Base-by-base conservation (phyloP, 2,113 vertebrate genomes). In the Sterna hirundo region DNA sequence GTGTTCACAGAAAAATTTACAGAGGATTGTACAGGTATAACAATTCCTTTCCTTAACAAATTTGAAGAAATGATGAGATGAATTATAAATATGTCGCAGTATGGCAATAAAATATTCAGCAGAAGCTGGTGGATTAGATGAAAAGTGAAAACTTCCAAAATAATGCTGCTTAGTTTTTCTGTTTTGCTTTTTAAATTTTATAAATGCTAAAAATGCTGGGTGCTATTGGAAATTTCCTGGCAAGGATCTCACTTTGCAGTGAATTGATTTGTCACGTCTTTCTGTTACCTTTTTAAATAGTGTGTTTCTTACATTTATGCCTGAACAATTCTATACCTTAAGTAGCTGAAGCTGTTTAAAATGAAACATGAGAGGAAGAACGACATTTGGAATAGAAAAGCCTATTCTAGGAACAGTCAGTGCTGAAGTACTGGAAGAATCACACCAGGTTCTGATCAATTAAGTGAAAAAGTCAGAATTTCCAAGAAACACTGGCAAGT, bases 41-140 rank as follows among this genome's bases (percentile, higher is more conserved):
- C 49, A 83, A 64, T 86, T 86, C 23, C 30, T 94, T 85, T 90
- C 95, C 49, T 81, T 91, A 80, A 80, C 18, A 54, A 93, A 78
- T 86, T 19, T 55, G 66, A 90, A 95, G 71, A 90, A 95, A 94
- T 66, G 3, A 87, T 93, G 89, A 93, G 87, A 83, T 93, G 68
- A 96, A 96, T 95, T 95, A 91, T 93, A 77, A 93, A 94, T 93
- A 91, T 51, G n/a, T 85, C 76, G 60, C 86, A 83, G 60, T 65
- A 74, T 64, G 75, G 84, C 78, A 93, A 90, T 95, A 91, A 95
- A 94, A 90, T 94, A 85, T 95, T 97, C 75, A 95, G 86, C 65
- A 95, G 78, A 90, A 90, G 66, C 81, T 88, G 66, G 60, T 90
- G 62, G 70, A 83, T 87, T 87, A 94, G 70, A 87, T 83, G 81